A percentile compares a stretch with the other conserved stretches of the same genome.
Conservation (phyloP, 2,888 invertebrate species). For the Ophion costatus region DNA sequence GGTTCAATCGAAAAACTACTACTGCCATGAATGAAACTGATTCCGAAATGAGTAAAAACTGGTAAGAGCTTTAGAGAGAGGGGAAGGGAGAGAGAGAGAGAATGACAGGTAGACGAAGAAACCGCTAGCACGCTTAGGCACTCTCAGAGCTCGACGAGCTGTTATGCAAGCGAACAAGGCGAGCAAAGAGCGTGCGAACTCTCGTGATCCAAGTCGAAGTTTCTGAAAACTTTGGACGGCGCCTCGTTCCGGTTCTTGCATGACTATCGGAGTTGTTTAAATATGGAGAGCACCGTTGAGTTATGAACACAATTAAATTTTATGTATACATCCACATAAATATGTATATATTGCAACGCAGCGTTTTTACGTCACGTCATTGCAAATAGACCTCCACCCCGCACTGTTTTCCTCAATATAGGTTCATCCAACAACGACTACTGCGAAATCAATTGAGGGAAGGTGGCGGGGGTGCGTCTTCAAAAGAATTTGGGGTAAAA, state of each 20-base stretch:
- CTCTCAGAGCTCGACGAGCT: slow-evolving; percentile 46
- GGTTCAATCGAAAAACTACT: slow-evolving; percentile 51
- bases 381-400: no score
- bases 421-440: no score
- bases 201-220: slow-evolving; percentile 55
- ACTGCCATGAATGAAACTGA: slow-evolving; percentile 34
- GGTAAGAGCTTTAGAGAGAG: not conserved
- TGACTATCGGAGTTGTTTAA: slow-evolving; percentile 47
- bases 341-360: not conserved
- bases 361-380: no score
- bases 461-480: no score
- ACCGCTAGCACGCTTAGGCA: slow-evolving; percentile 38
- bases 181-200: slow-evolving; percentile 51
- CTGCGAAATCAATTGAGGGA: no score
- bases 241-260: slow-evolving; percentile 52
- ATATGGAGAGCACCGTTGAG: slow-evolving; percentile 30
- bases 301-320: not conserved
- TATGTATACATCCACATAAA: not conserved
- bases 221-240: slow-evolving; percentile 59
- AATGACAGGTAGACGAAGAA: slow-evolving; percentile 11
- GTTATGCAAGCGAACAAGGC: slow-evolving; percentile 40
- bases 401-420: no score
- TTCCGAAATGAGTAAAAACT: slow-evolving; percentile 29
- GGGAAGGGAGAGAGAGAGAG: slow-evolving; percentile 13
- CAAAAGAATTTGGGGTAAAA: no score